A percentile compares a stretch with the other conserved stretches of the same genome.
phyloP scores from a whole-genome alignment of 1,140 invertebrate genomes.

The Popillia japonica region DNA sequence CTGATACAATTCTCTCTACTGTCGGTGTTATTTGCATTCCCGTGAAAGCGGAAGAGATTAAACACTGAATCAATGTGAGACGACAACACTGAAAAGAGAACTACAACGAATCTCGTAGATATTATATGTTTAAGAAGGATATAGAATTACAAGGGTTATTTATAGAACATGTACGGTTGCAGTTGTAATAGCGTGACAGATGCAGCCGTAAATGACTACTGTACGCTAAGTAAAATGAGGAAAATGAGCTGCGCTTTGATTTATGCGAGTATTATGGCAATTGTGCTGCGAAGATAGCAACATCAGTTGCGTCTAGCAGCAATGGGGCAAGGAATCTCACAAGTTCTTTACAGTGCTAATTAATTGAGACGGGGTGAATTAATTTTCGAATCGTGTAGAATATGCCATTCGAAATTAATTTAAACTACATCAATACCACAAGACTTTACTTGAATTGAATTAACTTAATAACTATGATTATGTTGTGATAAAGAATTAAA shows the following conservation, averaged over 20 bases:
- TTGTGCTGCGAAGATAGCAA: not conserved
- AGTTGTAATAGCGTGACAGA: not conserved
- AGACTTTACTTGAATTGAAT: no score
- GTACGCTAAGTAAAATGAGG: not conserved
- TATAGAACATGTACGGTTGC: not conserved
- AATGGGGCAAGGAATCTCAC: not conserved
- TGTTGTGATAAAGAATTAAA: no score
- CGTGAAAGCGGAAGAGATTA: not conserved
- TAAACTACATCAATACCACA: no score
- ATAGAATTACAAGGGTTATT: slow-evolving; percentile 15
- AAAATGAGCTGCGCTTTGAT: not conserved
- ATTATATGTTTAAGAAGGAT: slow-evolving; percentile 8
- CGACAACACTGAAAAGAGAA: not conserved
- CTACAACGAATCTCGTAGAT: not conserved
- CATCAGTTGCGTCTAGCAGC: not conserved
- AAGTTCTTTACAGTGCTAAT: not conserved
- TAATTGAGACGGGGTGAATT: no score
- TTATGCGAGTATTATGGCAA: not conserved
- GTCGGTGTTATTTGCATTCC: not conserved
- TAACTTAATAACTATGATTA: no score
- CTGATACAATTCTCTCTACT: not conserved
- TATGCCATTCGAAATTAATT: no score
- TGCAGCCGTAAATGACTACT: not conserved
- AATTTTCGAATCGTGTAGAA: no score
- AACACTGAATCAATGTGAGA: not conserved